A percentile compares a stretch with the other conserved stretches of the same genome.
Conservation (phyloP, 2,797 vertebrate species). For the Rhinoraja longicauda region DNA sequence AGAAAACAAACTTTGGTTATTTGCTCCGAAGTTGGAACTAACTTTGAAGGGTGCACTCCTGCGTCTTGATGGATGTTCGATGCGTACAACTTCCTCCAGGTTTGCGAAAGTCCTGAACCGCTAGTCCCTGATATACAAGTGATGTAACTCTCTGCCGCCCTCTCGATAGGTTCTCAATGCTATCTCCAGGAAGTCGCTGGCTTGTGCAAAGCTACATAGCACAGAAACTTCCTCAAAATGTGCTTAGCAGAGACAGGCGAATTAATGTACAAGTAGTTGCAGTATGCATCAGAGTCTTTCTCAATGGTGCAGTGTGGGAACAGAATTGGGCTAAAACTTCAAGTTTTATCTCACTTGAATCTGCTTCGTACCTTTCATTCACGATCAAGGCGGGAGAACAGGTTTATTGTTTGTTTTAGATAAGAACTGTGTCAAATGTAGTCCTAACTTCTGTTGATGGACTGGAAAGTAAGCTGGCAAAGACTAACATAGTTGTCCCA, state of each 20-base stretch:
- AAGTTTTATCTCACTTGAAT: neutral
- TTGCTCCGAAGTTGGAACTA: neutral
- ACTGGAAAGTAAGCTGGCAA: neutral
- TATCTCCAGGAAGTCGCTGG: slow-evolving; percentile 4
- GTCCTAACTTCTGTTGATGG: neutral
- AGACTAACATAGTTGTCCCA: neutral
- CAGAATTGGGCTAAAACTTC: neutral
- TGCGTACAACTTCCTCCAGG: slow-evolving; percentile 27
- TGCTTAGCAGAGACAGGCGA: neutral
- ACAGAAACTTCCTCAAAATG: slow-evolving; percentile 6
- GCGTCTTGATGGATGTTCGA: slow-evolving; percentile 6
- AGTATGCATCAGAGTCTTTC: neutral
- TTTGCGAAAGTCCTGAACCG: slow-evolving; percentile 3
- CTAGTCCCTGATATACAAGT: slow-evolving; percentile 18
- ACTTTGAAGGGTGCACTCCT: slow-evolving; percentile 3
- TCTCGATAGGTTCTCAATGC: neutral
- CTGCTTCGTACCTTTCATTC: neutral
- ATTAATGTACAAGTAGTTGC: neutral
- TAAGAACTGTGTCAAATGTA: neutral
- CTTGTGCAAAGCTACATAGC: neutral
- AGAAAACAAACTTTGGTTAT: neutral
- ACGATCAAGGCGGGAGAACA: neutral
- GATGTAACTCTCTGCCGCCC: neutral
- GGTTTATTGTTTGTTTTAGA: neutral
- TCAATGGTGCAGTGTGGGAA: neutral